Percentiles rank a stretch among this genome's conserved stretches.
These are phyloP conservation scores for Phrynocephalus forsythii DNA, from an alignment of 2,797 vertebrate species.

Conservation along the genomic window DNA sequence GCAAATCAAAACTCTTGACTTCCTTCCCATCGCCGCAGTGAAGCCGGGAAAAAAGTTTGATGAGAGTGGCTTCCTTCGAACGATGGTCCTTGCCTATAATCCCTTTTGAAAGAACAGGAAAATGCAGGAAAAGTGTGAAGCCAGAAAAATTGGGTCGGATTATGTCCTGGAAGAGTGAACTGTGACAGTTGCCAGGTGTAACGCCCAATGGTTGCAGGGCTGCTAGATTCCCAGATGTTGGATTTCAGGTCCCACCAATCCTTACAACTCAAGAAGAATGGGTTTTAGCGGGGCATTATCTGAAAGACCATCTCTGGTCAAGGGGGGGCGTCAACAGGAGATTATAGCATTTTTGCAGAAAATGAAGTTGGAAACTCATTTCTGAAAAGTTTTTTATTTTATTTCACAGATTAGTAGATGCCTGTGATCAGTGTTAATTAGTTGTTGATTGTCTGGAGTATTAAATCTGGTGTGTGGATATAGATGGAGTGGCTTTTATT, in stretches of 20 bases:
- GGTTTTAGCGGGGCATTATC: too few species aligned
- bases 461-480: neutral
- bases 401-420: too few species aligned
- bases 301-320: neutral
- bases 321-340: neutral
- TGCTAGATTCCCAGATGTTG: neutral
- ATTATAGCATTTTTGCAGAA: neutral
- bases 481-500: neutral
- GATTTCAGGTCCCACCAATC: neutral
- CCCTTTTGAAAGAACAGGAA: neutral
- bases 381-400: neutral
- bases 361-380: neutral
- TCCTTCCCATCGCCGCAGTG: neutral
- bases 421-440: neutral
- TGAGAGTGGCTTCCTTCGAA: neutral
- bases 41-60: neutral
- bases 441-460: too few species aligned
- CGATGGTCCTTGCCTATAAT: neutral
- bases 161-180: neutral
- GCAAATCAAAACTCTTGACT: neutral
- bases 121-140: neutral
- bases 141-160: neutral
- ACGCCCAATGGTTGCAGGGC: neutral
- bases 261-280: neutral
- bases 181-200: neutral